Evolutionary conservation across 2,797 vertebrate species (phyloP), one percentile per base, ranked within the genome.

Genomic region (Lacerta agilis): DNA sequence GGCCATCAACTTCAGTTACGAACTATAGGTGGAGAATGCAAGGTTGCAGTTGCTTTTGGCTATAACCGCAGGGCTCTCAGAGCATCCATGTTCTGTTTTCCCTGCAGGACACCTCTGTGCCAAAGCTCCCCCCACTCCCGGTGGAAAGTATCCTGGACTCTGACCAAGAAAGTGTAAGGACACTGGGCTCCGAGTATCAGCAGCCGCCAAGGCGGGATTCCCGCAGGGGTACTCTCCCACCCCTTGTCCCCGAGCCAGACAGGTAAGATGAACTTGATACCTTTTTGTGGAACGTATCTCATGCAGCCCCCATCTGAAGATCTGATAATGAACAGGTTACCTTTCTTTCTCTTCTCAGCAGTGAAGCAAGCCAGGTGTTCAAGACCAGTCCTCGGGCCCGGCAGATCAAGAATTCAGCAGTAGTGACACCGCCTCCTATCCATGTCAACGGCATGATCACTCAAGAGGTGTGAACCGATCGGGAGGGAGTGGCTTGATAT

Each of bases 381-480:
- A 98, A 97, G 94, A 97, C 95, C 95, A 98, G 97, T 87, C 94
- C 97, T 13, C 95, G 95, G 5, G 97, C 97, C 88, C 97, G 97
- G 92, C 97, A 96, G 87, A 94, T 94, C 8, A 98, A 98, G 89
- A 96, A 92, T 90, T 94, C 96, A 0, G 93, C 93, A 0, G 96
- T 98, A n/a, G 97, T 97, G 96, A 98, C 97, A 1, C 98, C 98
- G 0, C 98, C 98, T 49, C 98, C 98, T 1, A 97, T 98, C 90
- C 97, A 96, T 92, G 95, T 97, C 11, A 97, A 97, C 3, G 95
- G 96, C 76, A 96, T 96, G 85, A 97, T 97, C 84, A 96, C 95
- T 94, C 96, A 96, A 96, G 98, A 98, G 98, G 98, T 45, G 45
- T 45, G 45, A 45, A 45, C 3, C 45, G 45, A 45, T 10, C 11